These are phyloP conservation scores for Fragum fragum DNA, from an alignment of 2,888 invertebrate species.

Conservation along the genomic window DNA sequence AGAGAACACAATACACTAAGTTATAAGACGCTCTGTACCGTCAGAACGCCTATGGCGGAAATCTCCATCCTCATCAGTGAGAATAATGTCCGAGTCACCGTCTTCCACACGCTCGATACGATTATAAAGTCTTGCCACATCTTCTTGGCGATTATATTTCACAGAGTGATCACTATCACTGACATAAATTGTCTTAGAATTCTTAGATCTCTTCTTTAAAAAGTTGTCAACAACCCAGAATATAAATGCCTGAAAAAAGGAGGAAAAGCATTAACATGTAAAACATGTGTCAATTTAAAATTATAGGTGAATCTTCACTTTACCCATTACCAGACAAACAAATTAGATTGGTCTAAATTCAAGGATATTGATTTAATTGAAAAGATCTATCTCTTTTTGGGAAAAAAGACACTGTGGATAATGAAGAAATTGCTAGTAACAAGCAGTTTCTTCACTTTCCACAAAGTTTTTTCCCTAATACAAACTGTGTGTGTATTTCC, in stretches of 20 bases:
- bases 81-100: conserved; percentile 77
- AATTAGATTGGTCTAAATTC: too few relatives aligned
- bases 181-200: conserved; percentile 79
- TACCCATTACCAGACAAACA: too few relatives aligned
- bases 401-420: too few relatives aligned
- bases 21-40: conserved; percentile 46
- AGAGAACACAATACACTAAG: background rate
- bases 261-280: too few relatives aligned
- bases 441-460: too few relatives aligned
- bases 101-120: conserved; percentile 81
- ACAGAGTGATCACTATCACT: conserved; percentile 77
- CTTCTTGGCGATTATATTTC: conserved; percentile 78
- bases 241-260: conserved; percentile 92
- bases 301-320: too few relatives aligned
- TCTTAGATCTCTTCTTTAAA: conserved; percentile 89
- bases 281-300: too few relatives aligned
- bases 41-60: conserved; percentile 63
- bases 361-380: too few relatives aligned
- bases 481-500: too few relatives aligned
- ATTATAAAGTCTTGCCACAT: conserved; percentile 81
- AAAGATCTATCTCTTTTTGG: too few relatives aligned
- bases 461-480: too few relatives aligned
- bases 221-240: conserved; percentile 96
- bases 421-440: too few relatives aligned
- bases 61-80: conserved; percentile 76